Evolutionary conservation across 2,888 invertebrate genomes (phyloP).

Genomic region (Idaea biselata): DNA sequence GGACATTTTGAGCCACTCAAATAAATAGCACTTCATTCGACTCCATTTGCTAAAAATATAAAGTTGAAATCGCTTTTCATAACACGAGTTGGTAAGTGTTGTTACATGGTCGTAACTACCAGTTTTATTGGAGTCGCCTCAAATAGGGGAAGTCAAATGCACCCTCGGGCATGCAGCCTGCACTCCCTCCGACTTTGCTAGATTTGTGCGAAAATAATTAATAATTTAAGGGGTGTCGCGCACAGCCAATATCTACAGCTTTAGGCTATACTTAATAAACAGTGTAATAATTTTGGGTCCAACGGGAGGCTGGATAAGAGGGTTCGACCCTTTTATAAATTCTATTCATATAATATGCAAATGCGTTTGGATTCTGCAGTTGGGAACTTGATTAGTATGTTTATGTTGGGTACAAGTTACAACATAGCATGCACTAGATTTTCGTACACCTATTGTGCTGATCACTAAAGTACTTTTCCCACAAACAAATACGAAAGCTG

Average conservation of each 20-base stretch:
- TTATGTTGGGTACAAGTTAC: background rate
- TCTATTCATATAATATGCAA: background rate
- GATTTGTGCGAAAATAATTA: background rate
- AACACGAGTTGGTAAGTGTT: background rate
- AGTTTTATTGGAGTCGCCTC: background rate
- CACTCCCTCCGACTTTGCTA: background rate
- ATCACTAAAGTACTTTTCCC: too few relatives aligned
- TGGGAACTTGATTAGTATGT: background rate
- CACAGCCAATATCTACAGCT: background rate
- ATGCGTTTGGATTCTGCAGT: background rate
- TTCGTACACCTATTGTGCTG: too few relatives aligned
- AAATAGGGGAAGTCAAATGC: background rate
- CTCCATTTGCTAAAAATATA: background rate
- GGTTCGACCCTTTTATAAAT: background rate
- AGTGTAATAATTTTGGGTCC: background rate
- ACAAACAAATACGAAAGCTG: too few relatives aligned
- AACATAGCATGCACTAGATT: too few relatives aligned
- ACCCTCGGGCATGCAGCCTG: background rate
- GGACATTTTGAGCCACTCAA: background rate
- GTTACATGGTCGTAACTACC: background rate
- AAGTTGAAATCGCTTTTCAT: background rate
- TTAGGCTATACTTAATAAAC: background rate
- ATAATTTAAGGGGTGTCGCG: background rate
- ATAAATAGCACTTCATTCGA: background rate
- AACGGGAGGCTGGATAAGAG: background rate